Percentiles rank a stretch among this genome's conserved stretches.
Conservation (phyloP, 2,113 vertebrate species). For the Callospermophilus lateralis region DNA sequence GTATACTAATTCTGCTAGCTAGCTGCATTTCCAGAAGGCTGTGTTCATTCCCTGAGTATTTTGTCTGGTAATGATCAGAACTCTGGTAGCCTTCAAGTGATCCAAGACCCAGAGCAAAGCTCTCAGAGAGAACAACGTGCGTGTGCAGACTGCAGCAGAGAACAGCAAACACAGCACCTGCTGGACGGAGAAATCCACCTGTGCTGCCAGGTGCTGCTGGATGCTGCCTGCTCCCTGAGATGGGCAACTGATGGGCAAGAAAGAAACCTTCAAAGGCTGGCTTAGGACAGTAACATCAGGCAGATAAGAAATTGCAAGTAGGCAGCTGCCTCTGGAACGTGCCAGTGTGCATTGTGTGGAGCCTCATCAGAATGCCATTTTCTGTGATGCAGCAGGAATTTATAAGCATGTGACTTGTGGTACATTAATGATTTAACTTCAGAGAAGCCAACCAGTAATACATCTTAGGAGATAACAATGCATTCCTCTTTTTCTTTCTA, state of each 20-base stretch:
- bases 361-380: not conserved
- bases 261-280: not conserved
- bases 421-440: slow-evolving; percentile 32
- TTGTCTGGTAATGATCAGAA: slow-evolving; percentile 83
- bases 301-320: not conserved
- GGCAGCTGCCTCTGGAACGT: slow-evolving; percentile 17
- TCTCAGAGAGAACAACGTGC: slow-evolving; percentile 46
- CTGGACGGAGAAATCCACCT: slow-evolving; percentile 9
- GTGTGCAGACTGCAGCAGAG: not conserved
- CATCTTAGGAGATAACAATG: slow-evolving; percentile 3
- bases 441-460: not conserved
- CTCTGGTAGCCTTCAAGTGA: slow-evolving; percentile 79
- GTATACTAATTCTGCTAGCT: slow-evolving; percentile 83
- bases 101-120: slow-evolving; percentile 67
- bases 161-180: rapidly evolving
- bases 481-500: not conserved
- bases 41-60: slow-evolving; percentile 80
- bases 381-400: not conserved
- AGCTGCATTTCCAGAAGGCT: slow-evolving; percentile 81
- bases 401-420: not conserved
- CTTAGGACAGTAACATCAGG: not conserved
- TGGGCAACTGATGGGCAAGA: slow-evolving; percentile 11
- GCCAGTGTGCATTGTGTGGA: not conserved
- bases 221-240: not conserved
- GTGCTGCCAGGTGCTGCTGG: rapidly evolving